Evolutionary conservation across 2,797 vertebrate species (phyloP).

Genomic region (Labroides dimidiatus): DNA sequence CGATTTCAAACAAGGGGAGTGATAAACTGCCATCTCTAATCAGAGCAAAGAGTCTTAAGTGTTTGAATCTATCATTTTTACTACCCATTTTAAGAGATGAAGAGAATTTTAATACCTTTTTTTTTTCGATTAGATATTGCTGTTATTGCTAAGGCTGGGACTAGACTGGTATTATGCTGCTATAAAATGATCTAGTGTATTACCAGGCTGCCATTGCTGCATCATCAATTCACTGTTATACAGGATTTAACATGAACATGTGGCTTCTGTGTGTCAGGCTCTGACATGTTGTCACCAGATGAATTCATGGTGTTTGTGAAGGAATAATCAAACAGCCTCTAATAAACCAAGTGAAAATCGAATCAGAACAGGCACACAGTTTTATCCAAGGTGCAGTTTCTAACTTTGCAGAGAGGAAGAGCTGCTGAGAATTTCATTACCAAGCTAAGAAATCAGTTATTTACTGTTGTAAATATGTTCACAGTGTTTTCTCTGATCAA

Average conservation of each 20-base stretch:
- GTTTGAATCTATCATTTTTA: too few species aligned
- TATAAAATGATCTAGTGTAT: too few species aligned
- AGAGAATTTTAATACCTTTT: too few species aligned
- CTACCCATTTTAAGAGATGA: too few species aligned
- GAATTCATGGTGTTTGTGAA: neutral
- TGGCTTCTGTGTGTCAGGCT: neutral
- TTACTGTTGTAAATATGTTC: conserved; percentile 19
- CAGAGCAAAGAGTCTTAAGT: too few species aligned
- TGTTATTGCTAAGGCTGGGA: too few species aligned
- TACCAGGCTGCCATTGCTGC: conserved; percentile 17
- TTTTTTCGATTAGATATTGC: too few species aligned
- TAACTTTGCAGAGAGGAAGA: neutral
- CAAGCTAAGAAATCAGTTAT: conserved; percentile 33
- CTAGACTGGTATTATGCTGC: too few species aligned
- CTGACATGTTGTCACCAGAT: neutral
- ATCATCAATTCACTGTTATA: conserved; percentile 5
- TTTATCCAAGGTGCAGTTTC: conserved; percentile 25
- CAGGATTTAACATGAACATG: conserved; percentile 7
- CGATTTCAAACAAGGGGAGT: neutral
- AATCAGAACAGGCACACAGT: conserved; percentile 18
- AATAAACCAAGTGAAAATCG: neutral
- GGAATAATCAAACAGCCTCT: conserved; percentile 6
- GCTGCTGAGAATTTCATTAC: conserved; percentile 40
- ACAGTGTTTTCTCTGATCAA: neutral
- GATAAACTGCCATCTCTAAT: neutral